Conservation (phyloP, 2,113 vertebrate genomes). For the Syrrhaptes paradoxus region DNA sequence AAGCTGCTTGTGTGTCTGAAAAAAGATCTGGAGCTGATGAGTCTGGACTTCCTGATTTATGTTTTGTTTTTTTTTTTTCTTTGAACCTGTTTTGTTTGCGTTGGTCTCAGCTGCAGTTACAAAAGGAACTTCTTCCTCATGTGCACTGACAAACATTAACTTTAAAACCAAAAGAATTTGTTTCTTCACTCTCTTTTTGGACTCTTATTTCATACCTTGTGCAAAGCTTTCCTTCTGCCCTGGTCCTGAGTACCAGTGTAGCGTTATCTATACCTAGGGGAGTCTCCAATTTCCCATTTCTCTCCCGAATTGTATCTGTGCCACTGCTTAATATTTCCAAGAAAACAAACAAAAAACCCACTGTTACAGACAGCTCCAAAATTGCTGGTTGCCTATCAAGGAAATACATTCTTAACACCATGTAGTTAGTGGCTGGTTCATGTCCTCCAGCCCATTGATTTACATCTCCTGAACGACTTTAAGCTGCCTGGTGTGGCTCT, state of each 20-base stretch:
- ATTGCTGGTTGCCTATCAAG: not conserved
- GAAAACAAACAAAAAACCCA: not conserved
- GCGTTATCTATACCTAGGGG: rapidly evolving
- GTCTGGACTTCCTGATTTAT: not conserved
- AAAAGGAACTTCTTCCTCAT: not conserved
- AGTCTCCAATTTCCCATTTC: not conserved
- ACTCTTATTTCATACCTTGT: not conserved
- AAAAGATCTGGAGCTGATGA: not conserved
- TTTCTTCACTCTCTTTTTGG: not conserved
- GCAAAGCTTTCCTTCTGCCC: not conserved
- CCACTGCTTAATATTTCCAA: not conserved
- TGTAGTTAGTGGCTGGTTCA: not conserved
- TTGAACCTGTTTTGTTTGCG: not conserved
- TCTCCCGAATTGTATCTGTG: not conserved
- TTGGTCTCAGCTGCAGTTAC: not conserved
- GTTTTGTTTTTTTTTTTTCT: not conserved
- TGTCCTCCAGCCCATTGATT: not conserved
- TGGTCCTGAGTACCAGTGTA: not conserved
- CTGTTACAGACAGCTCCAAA: not conserved
- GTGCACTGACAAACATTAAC: not conserved
- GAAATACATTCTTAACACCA: not conserved
- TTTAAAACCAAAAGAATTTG: not conserved
- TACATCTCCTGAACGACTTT: not conserved
- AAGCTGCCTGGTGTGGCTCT: not conserved
- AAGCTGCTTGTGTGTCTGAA: not conserved